Evolutionary conservation across 2,797 vertebrate genomes (phyloP).

Genomic region (Poecilia wingei): DNA sequence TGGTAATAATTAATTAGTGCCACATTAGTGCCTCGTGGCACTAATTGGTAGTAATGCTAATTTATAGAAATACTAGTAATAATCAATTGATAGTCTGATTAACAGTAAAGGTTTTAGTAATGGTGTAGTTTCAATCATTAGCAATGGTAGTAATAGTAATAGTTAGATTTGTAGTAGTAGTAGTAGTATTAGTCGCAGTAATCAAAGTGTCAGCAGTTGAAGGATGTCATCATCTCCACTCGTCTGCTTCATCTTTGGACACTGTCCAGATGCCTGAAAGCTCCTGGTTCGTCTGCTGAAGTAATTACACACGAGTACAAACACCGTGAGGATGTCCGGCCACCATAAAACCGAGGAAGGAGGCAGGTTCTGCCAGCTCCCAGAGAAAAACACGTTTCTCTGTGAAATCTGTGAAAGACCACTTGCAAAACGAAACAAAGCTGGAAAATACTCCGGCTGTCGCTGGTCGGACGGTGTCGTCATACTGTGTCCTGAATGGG

Average conservation of each 20-base stretch:
- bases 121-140: no score
- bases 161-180: neutral
- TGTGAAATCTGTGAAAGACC: neutral
- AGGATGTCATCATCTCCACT: neutral
- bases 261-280: conserved; percentile 1
- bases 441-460: neutral
- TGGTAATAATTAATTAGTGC: no score
- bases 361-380: neutral
- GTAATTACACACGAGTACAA: neutral
- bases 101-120: no score
- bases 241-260: neutral
- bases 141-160: no score
- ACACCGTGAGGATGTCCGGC: neutral
- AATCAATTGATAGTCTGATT: no score
- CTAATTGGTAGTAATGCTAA: no score
- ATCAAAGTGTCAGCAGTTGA: neutral
- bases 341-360: neutral
- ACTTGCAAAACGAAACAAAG: neutral
- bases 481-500: neutral
- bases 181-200: neutral
- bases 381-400: neutral
- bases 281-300: neutral
- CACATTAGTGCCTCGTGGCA: no score
- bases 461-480: neutral
- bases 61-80: no score